Conservation (phyloP, 1,140 invertebrate genomes). For the Anagrus nilaparvatae region DNA sequence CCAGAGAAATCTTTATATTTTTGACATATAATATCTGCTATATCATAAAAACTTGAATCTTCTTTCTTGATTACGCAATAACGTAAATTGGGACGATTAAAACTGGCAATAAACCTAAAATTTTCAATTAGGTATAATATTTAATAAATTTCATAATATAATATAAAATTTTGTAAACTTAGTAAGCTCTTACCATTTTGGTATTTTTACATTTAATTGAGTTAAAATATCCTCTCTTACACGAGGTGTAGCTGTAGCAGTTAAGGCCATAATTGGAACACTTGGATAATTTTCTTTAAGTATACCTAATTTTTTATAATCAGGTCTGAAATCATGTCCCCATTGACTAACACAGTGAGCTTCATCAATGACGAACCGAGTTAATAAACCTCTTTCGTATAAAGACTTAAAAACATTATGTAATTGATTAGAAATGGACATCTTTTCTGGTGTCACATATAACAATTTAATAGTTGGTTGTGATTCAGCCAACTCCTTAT, state of each 20-base stretch:
- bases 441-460: slow-evolving; percentile 95
- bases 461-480: slow-evolving; percentile 70
- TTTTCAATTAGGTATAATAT: no score
- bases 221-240: slow-evolving; percentile 84
- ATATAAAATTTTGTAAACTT: background rate
- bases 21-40: slow-evolving; percentile 62
- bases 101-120: slow-evolving; percentile 60
- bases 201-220: slow-evolving; percentile 67
- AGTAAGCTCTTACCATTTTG: slow-evolving; percentile 58
- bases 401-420: slow-evolving; percentile 45
- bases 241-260: slow-evolving; percentile 88
- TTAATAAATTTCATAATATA: slow-evolving; percentile 2
- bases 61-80: slow-evolving; percentile 75
- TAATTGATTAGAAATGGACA: slow-evolving; percentile 60
- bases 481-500: slow-evolving; percentile 51
- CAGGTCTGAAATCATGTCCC: slow-evolving; percentile 95
- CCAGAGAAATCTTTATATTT: slow-evolving; percentile 62
- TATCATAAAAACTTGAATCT: slow-evolving; percentile 52
- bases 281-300: slow-evolving; percentile 58
- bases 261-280: slow-evolving; percentile 82
- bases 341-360: slow-evolving; percentile 97
- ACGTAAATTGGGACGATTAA: slow-evolving; percentile 87
- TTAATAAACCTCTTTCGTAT: slow-evolving; percentile 43
- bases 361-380: slow-evolving; percentile 80
- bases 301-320: slow-evolving; percentile 80